Evolutionary conservation across 2,888 invertebrate genomes (phyloP), one percentile per base, ranked within the genome.

Genomic region (Agrotis exclamationis): DNA sequence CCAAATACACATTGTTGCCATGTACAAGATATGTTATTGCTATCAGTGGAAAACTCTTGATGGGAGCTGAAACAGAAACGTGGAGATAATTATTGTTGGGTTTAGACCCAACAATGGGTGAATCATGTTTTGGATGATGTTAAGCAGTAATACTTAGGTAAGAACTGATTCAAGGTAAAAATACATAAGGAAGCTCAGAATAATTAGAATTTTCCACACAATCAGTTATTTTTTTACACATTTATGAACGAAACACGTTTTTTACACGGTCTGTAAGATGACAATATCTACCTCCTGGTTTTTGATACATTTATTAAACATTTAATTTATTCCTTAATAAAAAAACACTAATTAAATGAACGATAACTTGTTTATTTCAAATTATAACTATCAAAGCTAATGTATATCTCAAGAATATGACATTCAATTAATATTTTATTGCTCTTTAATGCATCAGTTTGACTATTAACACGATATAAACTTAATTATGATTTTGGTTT

Each of bases 171-270:
- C 3, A n/a, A n/a, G n/a, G n/a, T n/a, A n/a, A n/a, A n/a, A 28
- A 28, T 28, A 28, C 3, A 45, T 14, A 22, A 64, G 71, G 63
- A 64, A 64, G 13, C 13, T 2, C 18, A 11, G 3, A 47, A 39
- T 50, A 45, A 56, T 72, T 63, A 64, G 57, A 0, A 24, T 57
- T 57, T 33, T 33, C 57, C 20, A 63, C 13, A 0, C 13, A 57
- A n/a, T 56, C 28, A 44, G 18, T 39, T 1, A 66, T 59, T 73
- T 67, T 60, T 60, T 7, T 14, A n/a, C 47, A 18, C 5, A 48
- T 56, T 33, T 64, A 5, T 53, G 33, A 48, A 16, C 44, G 28
- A 73, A 73, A 73, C 44, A 54, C 48, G 11, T 73, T 66, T 54
- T 73, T 73, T 33, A 7, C 33, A 53, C 28, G 1, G 22, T 1